These are phyloP conservation scores for Drosophila albomicans DNA, from an alignment of 1,140 invertebrate species.

Conservation along the genomic window DNA sequence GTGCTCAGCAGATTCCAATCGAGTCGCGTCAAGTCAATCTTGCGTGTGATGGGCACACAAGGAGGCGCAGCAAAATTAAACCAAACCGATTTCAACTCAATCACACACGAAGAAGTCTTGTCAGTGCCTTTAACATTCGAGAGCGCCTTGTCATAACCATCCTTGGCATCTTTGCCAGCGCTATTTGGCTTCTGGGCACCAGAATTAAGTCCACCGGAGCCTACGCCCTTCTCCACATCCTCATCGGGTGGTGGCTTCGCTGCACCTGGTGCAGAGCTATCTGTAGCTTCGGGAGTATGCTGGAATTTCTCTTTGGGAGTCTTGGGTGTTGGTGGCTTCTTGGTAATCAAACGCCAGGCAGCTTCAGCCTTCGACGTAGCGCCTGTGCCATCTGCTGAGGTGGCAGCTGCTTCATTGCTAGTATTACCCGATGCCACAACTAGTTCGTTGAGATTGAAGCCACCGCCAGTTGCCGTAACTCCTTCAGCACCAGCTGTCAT, in stretches of 20 bases:
- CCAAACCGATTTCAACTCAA: slow-evolving; percentile 96
- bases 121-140: slow-evolving; percentile 81
- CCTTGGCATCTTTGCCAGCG: slow-evolving; percentile 42
- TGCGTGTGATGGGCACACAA: slow-evolving; percentile 95
- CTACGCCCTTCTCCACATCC: slow-evolving; percentile 73
- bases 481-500: slow-evolving; percentile 68
- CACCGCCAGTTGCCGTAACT: slow-evolving; percentile 30
- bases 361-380: slow-evolving; percentile 80
- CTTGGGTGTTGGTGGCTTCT: slow-evolving; percentile 82
- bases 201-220: background rate
- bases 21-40: slow-evolving; percentile 96
- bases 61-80: slow-evolving; percentile 99
- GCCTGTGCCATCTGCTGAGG: slow-evolving; percentile 60
- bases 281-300: slow-evolving; percentile 59
- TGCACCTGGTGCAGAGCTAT: slow-evolving; percentile 30
- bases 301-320: slow-evolving; percentile 79
- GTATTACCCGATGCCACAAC: slow-evolving; percentile 41
- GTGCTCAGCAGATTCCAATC: slow-evolving; percentile 99
- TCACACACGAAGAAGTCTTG: slow-evolving; percentile 91
- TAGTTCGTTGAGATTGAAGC: slow-evolving; percentile 70
- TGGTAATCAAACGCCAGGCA: slow-evolving; percentile 75
- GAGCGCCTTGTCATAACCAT: slow-evolving; percentile 73
- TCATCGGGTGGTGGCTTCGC: slow-evolving; percentile 67
- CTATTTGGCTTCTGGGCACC: slow-evolving; percentile 38
- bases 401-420: slow-evolving; percentile 7